phyloP scores from a whole-genome alignment of 2,113 vertebrate genomes.

The Glaucidium brasilianum region DNA sequence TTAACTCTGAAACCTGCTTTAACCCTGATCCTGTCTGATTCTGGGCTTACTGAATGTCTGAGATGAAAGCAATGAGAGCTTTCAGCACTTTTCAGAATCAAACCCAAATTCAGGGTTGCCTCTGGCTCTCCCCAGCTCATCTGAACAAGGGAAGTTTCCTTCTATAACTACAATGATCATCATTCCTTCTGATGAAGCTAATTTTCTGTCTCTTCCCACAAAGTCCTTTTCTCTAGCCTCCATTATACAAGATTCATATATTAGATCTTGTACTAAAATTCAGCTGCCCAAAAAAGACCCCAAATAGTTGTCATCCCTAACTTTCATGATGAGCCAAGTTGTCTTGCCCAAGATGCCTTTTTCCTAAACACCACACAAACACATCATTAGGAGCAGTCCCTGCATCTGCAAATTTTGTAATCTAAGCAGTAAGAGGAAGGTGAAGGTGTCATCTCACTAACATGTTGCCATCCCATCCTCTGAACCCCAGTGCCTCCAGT shows the following conservation, averaged over 20 bases:
- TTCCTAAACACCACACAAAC: background rate
- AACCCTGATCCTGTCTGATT: background rate
- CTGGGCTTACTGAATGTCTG: background rate
- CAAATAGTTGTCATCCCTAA: background rate
- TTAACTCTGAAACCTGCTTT: background rate
- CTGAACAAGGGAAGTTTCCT: background rate
- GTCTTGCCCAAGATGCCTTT: background rate
- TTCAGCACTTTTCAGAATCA: background rate
- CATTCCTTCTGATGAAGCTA: background rate
- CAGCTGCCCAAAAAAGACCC: background rate
- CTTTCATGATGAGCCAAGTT: background rate
- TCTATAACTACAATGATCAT: background rate
- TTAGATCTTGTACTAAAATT: background rate
- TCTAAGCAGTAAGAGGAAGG: background rate
- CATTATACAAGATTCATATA: background rate
- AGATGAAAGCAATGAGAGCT: background rate
- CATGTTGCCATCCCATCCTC: fast-evolving
- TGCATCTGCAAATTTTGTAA: background rate
- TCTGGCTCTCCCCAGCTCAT: background rate
- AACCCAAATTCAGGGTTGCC: background rate
- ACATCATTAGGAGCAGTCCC: background rate
- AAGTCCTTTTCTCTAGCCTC: background rate
- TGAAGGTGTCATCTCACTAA: background rate
- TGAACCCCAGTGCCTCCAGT: background rate
- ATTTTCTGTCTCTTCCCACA: background rate